Base-by-base conservation (phyloP, 2,113 vertebrate species). In the Crotalus tigris region DNA sequence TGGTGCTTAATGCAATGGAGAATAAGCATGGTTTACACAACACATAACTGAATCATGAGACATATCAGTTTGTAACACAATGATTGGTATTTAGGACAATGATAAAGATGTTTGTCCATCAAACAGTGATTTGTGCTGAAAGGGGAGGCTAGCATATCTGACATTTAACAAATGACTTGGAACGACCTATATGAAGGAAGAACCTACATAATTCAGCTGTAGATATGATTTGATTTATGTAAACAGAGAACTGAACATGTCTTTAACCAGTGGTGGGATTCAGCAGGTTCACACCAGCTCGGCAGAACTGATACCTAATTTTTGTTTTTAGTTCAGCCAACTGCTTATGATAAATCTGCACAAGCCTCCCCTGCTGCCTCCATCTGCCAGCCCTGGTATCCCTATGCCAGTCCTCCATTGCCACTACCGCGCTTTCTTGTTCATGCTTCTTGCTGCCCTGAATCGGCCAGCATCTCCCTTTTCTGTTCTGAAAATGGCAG, bases 41-140 rank as follows among this genome's bases (percentile, higher is more conserved):
- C 64, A 55, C 94, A 96, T 90, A 95, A 96, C 64, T 92, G 91
- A 94, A 91, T 81, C 90, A 94, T 93, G 95, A 94, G 55, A 2
- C 26, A 88, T 96, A 97, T 98, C 97, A 97, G 96, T 94, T 98
- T 97, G 96, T 94, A 96, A 97, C 96, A 97, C 93, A 96, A 95
- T 97, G 29, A 95, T 93, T 97, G 93, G 7, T 13, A 96, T 94
- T 10, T 58, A 55, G n/a, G 39, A 39, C 46, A 86, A 91, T 92
- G 96, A 96, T 92, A 94, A 54, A 93, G 93, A 97, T 96, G 97
- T 94, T 95, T 97, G 93, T 95, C 96, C 96, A 96, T 94, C 29
- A 91, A 97, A 97, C 91, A 96, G 94, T 94, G 95, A 97, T 94
- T 93, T 93, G 93, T 95, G 95, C 95, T 93, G 96, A 96, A 93